A percentile compares a stretch with the other conserved stretches of the same genome.
phyloP scores from a whole-genome alignment of 2,888 invertebrate species.

The Ormyrus pomaceus region DNA sequence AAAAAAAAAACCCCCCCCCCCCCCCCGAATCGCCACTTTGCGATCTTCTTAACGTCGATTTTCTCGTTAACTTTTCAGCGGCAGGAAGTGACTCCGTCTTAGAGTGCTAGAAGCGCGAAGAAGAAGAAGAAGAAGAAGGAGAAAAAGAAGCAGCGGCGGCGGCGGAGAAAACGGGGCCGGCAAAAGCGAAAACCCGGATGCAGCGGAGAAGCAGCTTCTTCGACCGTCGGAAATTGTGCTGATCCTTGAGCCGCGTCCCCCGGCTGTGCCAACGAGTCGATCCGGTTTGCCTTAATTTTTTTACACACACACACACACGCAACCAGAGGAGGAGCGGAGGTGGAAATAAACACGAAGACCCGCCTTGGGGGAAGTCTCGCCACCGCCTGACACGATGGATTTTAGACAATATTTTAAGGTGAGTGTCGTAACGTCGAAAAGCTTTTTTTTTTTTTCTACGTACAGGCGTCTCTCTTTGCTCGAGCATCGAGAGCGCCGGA shows the following conservation, averaged over 20 bases:
- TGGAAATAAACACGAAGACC: slow-evolving; percentile 28
- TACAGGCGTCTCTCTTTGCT: too few species aligned
- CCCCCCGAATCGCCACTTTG: background rate
- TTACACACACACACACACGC: slow-evolving; percentile 48
- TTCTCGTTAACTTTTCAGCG: slow-evolving; percentile 48
- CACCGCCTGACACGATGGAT: slow-evolving; percentile 52
- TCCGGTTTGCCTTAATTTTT: slow-evolving; percentile 51
- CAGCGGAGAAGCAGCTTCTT: slow-evolving; percentile 14
- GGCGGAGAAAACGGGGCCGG: too few species aligned
- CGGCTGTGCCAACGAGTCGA: slow-evolving; percentile 6
- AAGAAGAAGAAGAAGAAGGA: slow-evolving; percentile 5
- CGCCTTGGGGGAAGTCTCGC: slow-evolving; percentile 39
- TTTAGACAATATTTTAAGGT: slow-evolving; percentile 53
- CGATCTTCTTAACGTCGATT: slow-evolving; percentile 23
- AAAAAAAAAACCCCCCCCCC: background rate
- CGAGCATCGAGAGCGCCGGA: too few species aligned
- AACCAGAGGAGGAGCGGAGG: background rate
- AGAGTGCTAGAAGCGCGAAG: slow-evolving; percentile 1
- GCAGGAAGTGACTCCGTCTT: slow-evolving; percentile 35
- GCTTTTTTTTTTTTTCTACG: too few species aligned
- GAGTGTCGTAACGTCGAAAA: background rate
- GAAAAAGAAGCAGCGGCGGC: background rate
- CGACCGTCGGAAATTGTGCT: slow-evolving; percentile 34
- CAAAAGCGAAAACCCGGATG: slow-evolving; percentile 9
- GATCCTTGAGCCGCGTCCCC: slow-evolving; percentile 31